Percentiles rank a stretch among this genome's conserved stretches.
Conservation (phyloP, 2,888 invertebrate species). For the Cyrtodaria siliqua region DNA sequence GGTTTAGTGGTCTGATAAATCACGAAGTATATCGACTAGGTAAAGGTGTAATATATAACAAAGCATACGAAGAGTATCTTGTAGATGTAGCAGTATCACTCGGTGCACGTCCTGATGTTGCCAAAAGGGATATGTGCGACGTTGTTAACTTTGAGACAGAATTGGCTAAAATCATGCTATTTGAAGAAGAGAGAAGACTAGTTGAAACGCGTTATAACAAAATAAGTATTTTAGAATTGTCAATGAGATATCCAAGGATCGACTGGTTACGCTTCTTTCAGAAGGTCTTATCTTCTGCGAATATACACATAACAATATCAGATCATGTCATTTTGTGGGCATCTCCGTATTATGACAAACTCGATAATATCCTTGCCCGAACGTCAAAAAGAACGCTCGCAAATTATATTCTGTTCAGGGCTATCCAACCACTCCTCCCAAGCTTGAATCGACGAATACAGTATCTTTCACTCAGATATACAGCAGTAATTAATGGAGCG, state of each 20-base stretch:
- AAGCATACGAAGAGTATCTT: too few species aligned
- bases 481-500: constrained; percentile 28
- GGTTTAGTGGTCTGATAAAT: too few species aligned
- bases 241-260: constrained; percentile 23
- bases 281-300: not conserved
- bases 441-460: constrained; percentile 7
- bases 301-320: not conserved
- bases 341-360: constrained; percentile 21
- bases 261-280: constrained; percentile 24
- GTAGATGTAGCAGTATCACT: too few species aligned
- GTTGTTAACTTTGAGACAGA: too few species aligned
- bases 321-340: constrained; percentile 28
- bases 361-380: constrained; percentile 1
- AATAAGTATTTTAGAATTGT: constrained; percentile 22
- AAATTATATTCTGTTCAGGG: constrained; percentile 36
- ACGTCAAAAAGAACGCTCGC: constrained; percentile 15
- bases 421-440: constrained; percentile 26
- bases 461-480: constrained; percentile 15
- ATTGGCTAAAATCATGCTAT: not conserved
- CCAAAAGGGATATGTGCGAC: too few species aligned
- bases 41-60: too few species aligned
- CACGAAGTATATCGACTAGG: too few species aligned
- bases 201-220: constrained; percentile 15
- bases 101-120: too few species aligned
- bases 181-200: constrained; percentile 18